Evolutionary conservation across 2,113 vertebrate species (phyloP), one percentile per base, ranked within the genome.

Genomic region (Tylochromis polylepis): DNA sequence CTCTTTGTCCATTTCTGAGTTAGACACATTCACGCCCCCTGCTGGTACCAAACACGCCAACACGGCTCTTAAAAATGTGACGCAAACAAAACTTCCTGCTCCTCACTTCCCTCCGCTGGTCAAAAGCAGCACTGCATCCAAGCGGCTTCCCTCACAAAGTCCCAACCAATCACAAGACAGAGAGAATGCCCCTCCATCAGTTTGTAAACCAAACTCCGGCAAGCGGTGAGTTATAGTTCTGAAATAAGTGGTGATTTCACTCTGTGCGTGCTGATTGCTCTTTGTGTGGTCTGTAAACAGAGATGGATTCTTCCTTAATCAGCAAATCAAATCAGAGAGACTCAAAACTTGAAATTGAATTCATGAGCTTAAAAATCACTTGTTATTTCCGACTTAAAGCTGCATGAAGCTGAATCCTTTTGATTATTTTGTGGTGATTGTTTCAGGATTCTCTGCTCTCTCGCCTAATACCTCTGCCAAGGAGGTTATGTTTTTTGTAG

Each of bases 151-250:
- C 18, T 43, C 14, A 29, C 82, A 79, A 14, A 22, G 11, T 9
- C 36, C 34, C 81, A 75, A 81, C 81, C 89, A 82, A 84, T 85
- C 92, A 51, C 31, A 78, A 53, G 55, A 85, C 59, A 84, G 82
- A 82, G 53, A 62, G 59, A 24, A 15, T 15, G n/a, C n/a, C 15
- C 60, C 12, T 49, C 85, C 75, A 5, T 62, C 90, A 31, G 53
- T 53, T 1, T 11, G 18, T 8, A 85, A 87, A 85, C 14, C 57
- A 10, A 90, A 34, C 84, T 70, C 79, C 80, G 78, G 38, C 11
- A 85, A 92, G 81, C 84, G 95, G 95, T 95, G 92, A 95, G 95
- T 95, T 56, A 29, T 65, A 83, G 20, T 10, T 14, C 11, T 16
- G 81, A 84, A 43, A 6, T 6, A n/a, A 20, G 16, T 53, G 46